A percentile compares a stretch with the other conserved stretches of the same genome.
phyloP scores from a whole-genome alignment of 2,888 invertebrate species.

The Dynastes grantii region DNA sequence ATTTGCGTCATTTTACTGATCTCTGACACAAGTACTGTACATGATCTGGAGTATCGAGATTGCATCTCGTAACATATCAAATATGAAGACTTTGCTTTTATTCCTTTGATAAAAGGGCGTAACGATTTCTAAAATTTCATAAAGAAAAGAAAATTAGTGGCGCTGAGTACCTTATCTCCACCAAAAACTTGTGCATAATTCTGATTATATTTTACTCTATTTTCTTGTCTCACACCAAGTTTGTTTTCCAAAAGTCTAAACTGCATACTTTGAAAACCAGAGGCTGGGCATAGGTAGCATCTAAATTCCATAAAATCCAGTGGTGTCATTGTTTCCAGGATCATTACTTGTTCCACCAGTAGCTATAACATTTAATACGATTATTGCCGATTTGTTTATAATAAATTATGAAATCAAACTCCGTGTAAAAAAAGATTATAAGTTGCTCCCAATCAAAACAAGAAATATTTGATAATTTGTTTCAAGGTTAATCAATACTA shows the following conservation, averaged over 20 bases:
- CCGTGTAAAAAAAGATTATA: not conserved
- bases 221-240: constrained; percentile 84
- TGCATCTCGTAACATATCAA: no score
- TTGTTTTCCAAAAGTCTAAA: constrained; percentile 98
- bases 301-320: constrained; percentile 99
- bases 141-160: not conserved
- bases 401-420: constrained; percentile 1
- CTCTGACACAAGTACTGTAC: no score
- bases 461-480: no score
- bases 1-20: no score
- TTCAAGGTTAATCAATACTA: no score
- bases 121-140: no score
- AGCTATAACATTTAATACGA: constrained; percentile 75
- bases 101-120: no score
- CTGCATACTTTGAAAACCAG: constrained; percentile 98
- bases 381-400: not conserved
- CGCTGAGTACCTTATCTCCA: constrained; percentile 73
- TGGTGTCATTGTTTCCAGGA: constrained; percentile 99
- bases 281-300: constrained; percentile 92
- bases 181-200: constrained; percentile 91
- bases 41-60: no score
- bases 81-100: no score
- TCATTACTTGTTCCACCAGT: constrained; percentile 96
- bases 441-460: no score
- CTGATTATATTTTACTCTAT: constrained; percentile 94